phyloP scores from a whole-genome alignment of 2,113 vertebrate genomes.

The Pedionomus torquatus region DNA sequence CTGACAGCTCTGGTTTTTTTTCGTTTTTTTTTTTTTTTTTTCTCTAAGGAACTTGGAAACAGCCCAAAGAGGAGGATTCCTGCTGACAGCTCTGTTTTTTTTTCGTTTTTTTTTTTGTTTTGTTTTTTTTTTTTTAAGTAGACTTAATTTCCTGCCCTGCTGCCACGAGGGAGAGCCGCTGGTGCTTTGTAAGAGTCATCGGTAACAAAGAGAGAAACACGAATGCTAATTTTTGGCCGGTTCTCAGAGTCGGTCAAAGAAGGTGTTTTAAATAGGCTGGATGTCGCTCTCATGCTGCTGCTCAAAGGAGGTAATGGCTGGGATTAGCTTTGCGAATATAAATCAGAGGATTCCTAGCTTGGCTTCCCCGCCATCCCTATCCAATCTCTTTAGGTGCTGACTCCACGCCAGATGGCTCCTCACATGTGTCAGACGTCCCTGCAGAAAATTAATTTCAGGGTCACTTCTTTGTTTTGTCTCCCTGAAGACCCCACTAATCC shows the following conservation, averaged over 20 bases:
- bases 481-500: conserved; percentile 2
- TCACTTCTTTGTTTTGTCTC: conserved; percentile 36
- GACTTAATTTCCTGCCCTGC: background rate
- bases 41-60: too few relatives aligned
- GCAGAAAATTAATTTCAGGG: conserved; percentile 31
- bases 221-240: background rate
- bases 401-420: background rate
- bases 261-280: background rate
- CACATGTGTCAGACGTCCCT: background rate
- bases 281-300: background rate
- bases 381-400: background rate
- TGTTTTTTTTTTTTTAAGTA: background rate
- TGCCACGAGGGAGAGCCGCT: background rate
- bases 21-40: too few relatives aligned
- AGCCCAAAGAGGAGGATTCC: background rate
- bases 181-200: background rate
- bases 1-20: background rate
- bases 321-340: background rate
- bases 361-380: background rate
- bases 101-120: too few relatives aligned
- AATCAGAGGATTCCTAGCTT: background rate
- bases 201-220: background rate
- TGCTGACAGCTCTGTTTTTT: background rate
- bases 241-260: background rate
- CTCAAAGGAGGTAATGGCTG: background rate